Percentiles rank a stretch among this genome's conserved stretches.
Conservation (phyloP, 2,888 invertebrate species). For the Julus scandinavius region DNA sequence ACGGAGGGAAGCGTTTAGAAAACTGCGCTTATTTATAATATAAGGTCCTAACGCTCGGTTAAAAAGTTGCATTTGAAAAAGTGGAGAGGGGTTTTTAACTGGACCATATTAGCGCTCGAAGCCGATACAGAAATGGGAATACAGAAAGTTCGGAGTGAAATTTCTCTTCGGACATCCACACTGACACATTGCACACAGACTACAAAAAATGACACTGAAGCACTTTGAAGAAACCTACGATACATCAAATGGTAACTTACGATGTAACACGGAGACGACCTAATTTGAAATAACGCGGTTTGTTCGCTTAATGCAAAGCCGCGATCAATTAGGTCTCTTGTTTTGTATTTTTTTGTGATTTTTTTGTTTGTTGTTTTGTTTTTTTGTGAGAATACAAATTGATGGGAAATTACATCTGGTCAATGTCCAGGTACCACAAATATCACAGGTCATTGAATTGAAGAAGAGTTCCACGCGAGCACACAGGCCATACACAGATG, state of each 20-base stretch:
- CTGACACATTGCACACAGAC: slow-evolving; percentile 45
- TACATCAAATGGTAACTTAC: slow-evolving; percentile 49
- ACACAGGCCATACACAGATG: slow-evolving; percentile 4
- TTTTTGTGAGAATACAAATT: slow-evolving; percentile 51
- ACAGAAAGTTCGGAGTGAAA: slow-evolving; percentile 29
- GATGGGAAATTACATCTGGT: slow-evolving; percentile 55
- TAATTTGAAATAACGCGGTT: background rate
- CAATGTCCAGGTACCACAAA: slow-evolving; percentile 59
- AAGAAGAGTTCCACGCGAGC: slow-evolving; percentile 48
- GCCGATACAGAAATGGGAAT: slow-evolving; percentile 16
- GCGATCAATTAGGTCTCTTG: slow-evolving; percentile 32
- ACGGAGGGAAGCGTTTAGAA: slow-evolving; percentile 15
- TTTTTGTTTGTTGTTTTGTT: slow-evolving; percentile 43
- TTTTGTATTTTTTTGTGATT: background rate
- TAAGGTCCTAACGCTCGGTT: slow-evolving; percentile 14
- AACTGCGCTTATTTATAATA: background rate
- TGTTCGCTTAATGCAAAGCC: background rate
- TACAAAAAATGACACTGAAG: slow-evolving; percentile 48
- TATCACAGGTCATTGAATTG: slow-evolving; percentile 58
- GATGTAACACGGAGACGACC: slow-evolving; percentile 50
- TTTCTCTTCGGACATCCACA: slow-evolving; percentile 21
- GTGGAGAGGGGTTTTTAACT: background rate
- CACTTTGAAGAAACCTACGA: slow-evolving; percentile 46
- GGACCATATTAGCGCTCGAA: background rate
- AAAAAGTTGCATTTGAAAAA: slow-evolving; percentile 23